These are phyloP conservation scores for Catocala nupta DNA, from an alignment of 2,888 invertebrate genomes.

Conservation along the genomic window DNA sequence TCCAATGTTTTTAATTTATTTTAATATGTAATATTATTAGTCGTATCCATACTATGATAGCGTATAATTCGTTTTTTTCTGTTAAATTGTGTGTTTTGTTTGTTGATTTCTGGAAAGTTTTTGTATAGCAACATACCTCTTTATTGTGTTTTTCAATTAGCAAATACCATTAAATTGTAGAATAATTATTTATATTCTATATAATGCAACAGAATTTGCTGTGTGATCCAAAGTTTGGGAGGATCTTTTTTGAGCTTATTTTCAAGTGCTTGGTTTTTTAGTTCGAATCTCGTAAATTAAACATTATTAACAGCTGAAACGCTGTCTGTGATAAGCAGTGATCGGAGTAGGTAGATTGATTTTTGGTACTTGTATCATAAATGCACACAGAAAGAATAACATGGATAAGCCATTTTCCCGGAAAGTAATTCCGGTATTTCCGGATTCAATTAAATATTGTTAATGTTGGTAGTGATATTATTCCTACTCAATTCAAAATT, in stretches of 20 bases:
- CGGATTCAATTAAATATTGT: no score
- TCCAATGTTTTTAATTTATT: no score
- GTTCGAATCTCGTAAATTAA: neutral
- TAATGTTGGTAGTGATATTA: no score
- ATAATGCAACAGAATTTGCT: neutral
- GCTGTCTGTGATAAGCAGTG: neutral
- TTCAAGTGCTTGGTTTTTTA: neutral
- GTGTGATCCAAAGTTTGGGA: neutral
- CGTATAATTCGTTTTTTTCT: no score
- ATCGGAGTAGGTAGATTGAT: no score
- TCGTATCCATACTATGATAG: neutral
- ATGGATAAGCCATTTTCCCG: no score
- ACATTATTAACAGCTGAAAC: neutral
- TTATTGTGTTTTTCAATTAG: neutral
- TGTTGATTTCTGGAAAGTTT: neutral
- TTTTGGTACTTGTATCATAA: no score
- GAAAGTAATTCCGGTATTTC: no score
- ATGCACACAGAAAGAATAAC: no score
- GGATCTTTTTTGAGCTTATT: neutral
- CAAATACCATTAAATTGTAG: constrained; percentile 5
- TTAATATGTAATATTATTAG: neutral
- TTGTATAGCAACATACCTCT: neutral
- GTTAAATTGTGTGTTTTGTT: neutral
- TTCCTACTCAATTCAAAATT: no score
- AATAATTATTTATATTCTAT: neutral